Evolutionary conservation across 1,140 invertebrate genomes (phyloP).

Genomic region (Pachyrhynchus sulphureomaculatus): DNA sequence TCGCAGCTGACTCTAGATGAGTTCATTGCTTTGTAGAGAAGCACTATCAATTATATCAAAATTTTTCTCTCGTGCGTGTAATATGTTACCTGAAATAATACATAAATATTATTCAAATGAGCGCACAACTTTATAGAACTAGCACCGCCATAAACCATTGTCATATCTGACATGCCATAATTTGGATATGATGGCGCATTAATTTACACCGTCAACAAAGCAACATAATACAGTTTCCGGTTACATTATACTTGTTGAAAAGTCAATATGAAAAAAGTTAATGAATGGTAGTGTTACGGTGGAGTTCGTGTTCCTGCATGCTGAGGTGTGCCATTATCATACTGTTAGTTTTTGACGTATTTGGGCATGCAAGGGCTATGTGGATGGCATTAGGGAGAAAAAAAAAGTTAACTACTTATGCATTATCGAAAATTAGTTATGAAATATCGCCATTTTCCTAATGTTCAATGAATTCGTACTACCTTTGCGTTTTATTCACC

Average conservation of each 20-base stretch:
- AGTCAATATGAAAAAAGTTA: constrained; percentile 18
- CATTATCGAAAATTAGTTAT: neutral
- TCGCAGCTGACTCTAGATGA: no score
- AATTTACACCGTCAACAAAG: constrained; percentile 17
- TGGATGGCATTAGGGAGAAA: neutral
- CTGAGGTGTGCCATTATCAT: constrained; percentile 21
- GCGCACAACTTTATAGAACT: constrained; percentile 2
- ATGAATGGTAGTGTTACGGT: constrained; percentile 15
- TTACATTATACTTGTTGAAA: constrained; percentile 21
- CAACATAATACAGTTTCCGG: constrained; percentile 24
- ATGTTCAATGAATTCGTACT: no score
- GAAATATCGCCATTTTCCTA: no score
- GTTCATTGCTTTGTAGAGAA: no score
- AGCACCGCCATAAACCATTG: constrained; percentile 22
- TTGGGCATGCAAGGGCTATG: constrained; percentile 1
- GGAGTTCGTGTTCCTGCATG: constrained; percentile 21
- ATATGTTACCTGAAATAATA: no score
- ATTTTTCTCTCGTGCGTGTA: no score
- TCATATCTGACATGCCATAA: constrained; percentile 18
- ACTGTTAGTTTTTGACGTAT: constrained; percentile 3
- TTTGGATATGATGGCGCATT: constrained; percentile 26
- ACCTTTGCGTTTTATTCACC: no score
- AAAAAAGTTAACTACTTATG: neutral
- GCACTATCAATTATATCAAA: no score
- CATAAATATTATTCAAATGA: no score